phyloP scores from a whole-genome alignment of 2,797 vertebrate species.

The Rhadinocentrus ornatus region DNA sequence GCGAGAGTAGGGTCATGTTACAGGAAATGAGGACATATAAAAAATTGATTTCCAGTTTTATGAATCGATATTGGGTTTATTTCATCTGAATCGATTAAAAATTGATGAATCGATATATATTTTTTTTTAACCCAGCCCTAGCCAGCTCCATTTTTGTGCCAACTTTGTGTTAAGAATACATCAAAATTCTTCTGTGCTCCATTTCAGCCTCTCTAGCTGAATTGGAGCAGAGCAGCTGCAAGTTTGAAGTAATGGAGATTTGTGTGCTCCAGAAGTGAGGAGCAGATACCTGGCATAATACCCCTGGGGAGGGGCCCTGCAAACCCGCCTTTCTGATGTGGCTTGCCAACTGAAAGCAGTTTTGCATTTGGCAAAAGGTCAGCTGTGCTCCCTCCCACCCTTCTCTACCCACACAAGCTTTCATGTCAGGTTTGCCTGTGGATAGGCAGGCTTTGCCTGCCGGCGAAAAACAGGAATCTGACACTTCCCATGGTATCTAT shows the following conservation, averaged over 20 bases:
- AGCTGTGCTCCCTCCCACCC: conserved; percentile 61
- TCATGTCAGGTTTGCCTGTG: conserved; percentile 52
- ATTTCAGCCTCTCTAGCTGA: conserved; percentile 25
- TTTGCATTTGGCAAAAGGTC: conserved; percentile 72
- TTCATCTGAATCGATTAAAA: too few species aligned
- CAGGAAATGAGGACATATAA: too few species aligned
- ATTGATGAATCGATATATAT: too few species aligned
- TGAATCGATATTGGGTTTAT: too few species aligned
- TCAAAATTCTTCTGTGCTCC: neutral
- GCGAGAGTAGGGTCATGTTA: too few species aligned
- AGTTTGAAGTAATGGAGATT: conserved; percentile 39
- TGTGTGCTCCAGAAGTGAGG: conserved; percentile 45
- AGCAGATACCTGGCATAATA: conserved; percentile 47
- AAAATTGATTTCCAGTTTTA: too few species aligned
- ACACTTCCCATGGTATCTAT: conserved; percentile 14
- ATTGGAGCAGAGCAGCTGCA: conserved; percentile 43
- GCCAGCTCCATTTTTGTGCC: too few species aligned
- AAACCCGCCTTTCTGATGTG: conserved; percentile 42
- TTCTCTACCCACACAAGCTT: conserved; percentile 45
- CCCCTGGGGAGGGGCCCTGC: conserved; percentile 36
- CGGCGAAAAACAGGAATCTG: conserved; percentile 12
- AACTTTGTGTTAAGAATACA: conserved; percentile 18
- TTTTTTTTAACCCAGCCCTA: too few species aligned
- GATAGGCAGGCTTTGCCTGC: conserved; percentile 12
- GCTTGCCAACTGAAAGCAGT: conserved; percentile 65